Evolutionary conservation across 2,797 vertebrate genomes (phyloP), one percentile per base, ranked within the genome.

Genomic region (Aeoliscus strigatus): DNA sequence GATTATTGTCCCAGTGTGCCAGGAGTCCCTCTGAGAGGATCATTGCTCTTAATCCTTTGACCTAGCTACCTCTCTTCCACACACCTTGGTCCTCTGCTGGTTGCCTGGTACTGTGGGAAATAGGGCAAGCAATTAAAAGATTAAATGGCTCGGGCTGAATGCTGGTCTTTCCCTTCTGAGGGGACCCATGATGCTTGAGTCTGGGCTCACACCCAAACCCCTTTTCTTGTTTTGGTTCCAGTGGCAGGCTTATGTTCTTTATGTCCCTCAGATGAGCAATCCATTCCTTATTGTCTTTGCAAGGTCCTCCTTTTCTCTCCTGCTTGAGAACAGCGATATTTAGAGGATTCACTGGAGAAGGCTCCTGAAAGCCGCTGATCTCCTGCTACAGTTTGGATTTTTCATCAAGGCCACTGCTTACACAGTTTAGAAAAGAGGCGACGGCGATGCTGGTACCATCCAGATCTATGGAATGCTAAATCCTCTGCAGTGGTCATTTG

Each of bases 51-150:
- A 86, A 86, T 87, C 83, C 79, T 60, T 51, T 76, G 79, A 83
- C 85, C 82, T 64, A 80, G 71, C 75, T 75, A 73, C 80, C 79
- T 79, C 76, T 76, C 60, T 63, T 76, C 60, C 71, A 72, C 75
- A 79, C 79, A 83, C 80, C 82, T 83, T 70, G 81, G 63, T 64
- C 63, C 66, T 67, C 57, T 36, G 36, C 56, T 62, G 71, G 51
- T 33, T 75, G 45, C 63, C 40, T 63, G 60, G 80, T 75, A 67
- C 66, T 56, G 39, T 43, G 73, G 72, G 79, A 81, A 86, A 82
- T 64, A 60, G 61, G 73, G 75, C 78, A 79, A 82, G 83, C 81
- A 85, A 88, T 87, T 88, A 86, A 65, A 60, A 79, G 81, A 86
- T 86, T 84, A 84, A 81, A 78, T 68, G 62, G 71, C 62, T 76